Evolutionary conservation across 2,888 invertebrate genomes (phyloP).

Genomic region (Tipula lateralis): DNA sequence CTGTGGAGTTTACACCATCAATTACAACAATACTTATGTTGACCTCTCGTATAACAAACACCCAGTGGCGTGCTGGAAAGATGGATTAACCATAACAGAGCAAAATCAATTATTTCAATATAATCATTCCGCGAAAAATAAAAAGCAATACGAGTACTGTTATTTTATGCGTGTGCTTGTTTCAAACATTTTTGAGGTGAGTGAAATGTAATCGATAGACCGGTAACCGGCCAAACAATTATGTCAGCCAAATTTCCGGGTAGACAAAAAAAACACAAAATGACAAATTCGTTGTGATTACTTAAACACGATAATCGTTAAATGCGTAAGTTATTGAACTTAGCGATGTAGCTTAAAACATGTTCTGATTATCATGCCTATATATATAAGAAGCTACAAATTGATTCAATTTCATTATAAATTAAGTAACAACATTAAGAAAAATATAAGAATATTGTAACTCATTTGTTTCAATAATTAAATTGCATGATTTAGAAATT

Average conservation of each 20-base stretch:
- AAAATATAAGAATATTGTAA: neutral
- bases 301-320: neutral
- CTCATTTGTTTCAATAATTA: slow-evolving; percentile 5
- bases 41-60: neutral
- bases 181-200: neutral
- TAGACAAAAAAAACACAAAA: neutral
- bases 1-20: neutral
- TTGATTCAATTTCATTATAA: neutral
- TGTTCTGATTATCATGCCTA: neutral
- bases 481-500: neutral
- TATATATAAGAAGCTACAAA: neutral
- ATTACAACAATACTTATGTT: neutral
- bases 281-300: neutral
- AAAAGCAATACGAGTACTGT: neutral
- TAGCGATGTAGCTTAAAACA: neutral
- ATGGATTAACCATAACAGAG: neutral
- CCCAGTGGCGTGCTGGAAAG: too few relatives aligned
- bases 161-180: neutral
- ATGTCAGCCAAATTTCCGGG: neutral
- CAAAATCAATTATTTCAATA: neutral
- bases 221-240: neutral
- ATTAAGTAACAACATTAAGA: neutral
- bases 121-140: neutral
- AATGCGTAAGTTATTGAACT: slow-evolving; percentile 1
- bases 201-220: neutral